These are phyloP conservation scores for Tubiluchus corallicola DNA, from an alignment of 2,888 invertebrate genomes.

Conservation along the genomic window DNA sequence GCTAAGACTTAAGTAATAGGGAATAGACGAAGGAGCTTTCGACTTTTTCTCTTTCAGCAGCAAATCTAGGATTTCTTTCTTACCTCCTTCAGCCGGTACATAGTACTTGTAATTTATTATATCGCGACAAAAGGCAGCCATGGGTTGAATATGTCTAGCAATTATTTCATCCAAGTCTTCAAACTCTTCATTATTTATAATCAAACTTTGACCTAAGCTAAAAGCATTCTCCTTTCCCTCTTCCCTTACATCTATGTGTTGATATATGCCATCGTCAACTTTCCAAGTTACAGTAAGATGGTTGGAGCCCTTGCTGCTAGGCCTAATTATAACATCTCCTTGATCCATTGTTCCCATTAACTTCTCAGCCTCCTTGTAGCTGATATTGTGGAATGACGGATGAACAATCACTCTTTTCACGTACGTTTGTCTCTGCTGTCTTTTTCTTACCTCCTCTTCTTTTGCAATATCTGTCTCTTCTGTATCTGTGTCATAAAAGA, in stretches of 20 bases:
- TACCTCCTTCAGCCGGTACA: conserved; percentile 51
- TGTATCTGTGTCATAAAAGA: conserved; percentile 57
- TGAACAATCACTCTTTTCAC: conserved; percentile 93
- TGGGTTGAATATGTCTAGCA: conserved; percentile 83
- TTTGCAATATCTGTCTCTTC: conserved; percentile 51
- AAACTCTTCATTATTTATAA: conserved; percentile 65
- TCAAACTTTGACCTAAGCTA: conserved; percentile 66
- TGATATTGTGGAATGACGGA: conserved; percentile 89
- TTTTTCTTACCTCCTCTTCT: conserved; percentile 53
- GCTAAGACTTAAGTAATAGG: conserved; percentile 13
- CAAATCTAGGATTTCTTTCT: conserved; percentile 71
- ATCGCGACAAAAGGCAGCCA: conserved; percentile 83
- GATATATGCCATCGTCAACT: conserved; percentile 76
- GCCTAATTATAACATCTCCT: conserved; percentile 87
- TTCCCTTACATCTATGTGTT: conserved; percentile 88
- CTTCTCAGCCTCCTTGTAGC: conserved; percentile 66
- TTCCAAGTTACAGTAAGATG: conserved; percentile 98
- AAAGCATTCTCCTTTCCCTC: conserved; percentile 92
- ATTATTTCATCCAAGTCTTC: conserved; percentile 99
- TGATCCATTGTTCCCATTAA: conserved; percentile 79
- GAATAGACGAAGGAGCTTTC: conserved; percentile 34
- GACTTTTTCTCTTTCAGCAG: conserved; percentile 68
- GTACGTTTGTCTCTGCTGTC: conserved; percentile 61
- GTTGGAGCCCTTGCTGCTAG: conserved; percentile 89
- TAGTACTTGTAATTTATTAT: conserved; percentile 78